Evolutionary conservation across 2,113 vertebrate species (phyloP), one percentile per base, ranked within the genome.

Genomic region (Antigone vipio): DNA sequence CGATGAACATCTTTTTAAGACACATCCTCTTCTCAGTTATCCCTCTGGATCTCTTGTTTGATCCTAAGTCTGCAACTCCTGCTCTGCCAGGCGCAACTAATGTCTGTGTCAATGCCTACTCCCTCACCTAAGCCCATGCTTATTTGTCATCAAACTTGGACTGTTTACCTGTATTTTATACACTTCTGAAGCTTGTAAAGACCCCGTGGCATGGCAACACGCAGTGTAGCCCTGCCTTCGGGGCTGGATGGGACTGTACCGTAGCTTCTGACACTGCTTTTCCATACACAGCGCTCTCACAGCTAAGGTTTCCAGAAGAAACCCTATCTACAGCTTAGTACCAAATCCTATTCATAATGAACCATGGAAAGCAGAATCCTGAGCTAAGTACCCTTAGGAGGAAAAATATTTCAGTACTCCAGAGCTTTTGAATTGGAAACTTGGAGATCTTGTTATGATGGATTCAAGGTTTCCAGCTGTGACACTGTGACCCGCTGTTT

Each of bases 391-490:
- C 34, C 64, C 72, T 91, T 45, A 84, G 73, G 68, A 89, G 11
- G 9, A 40, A 84, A 95, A 95, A 84, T 75, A 64, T 50, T 92
- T 96, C 52, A 76, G 60, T 15, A 53, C 60, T 92, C 76, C 64
- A 85, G 49, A 93, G 76, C 56, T 94, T 97, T 93, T 89, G 76
- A 93, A 82, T 81, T 81, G 88, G 91, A 93, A 91, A 81, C 79
- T 86, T 71, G 56, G 80, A 94, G 73, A 74, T 92, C 91, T 92
- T 96, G 86, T 96, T 94, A 78, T 96, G 93, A 93, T 95, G 86
- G 73, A 85, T 89, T 91, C 95, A 93, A 91, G 49, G 62, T 93
- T 94, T 93, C 96, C 96, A 97, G 97, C 93, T 97, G 96, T 97
- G 97, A 97, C 97, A 96, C 58, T 72, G 34, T 93, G 96, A 97